Evolutionary conservation across 1,140 invertebrate species (phyloP), one percentile per base, ranked within the genome.

Genomic region (Meloidogyne chitwoodi): DNA sequence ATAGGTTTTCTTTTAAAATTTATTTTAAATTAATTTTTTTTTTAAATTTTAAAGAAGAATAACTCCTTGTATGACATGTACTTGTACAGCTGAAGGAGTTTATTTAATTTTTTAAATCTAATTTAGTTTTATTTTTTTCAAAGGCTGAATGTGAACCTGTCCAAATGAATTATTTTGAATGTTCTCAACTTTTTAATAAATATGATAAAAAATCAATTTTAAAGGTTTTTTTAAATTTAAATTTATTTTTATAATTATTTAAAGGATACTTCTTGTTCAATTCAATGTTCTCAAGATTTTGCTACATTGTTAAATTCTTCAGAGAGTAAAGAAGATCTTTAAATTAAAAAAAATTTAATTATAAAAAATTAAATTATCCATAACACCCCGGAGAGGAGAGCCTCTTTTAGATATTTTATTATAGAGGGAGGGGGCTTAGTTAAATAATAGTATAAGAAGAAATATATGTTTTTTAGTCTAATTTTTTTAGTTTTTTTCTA

Each of bases 31-130:
- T 56, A 22, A n/a, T n/a, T 56, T 12, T 41, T 41, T 38, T 38
- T 38, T 38, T 38, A 3, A 41, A 19, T 19, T 56, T 56, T 76
- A 83, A 12, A 63, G 79, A 19, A 48, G 80, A 56, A 61, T 84
- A 14, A 83, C 81, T 10, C 81, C 81, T 11, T 84, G 83, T 68
- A 62, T 84, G 2, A 84, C 78, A 12, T 84, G 83, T 61, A 79
- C 71, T n/a, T 84, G 83, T 34, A 84, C 83, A 22, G 44, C 79
- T 38, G 84, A 86, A 63, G 83, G 83, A 31, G 76, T 82, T 41
- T 29, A 2, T 65, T 41, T 56, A 29, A 38, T 70, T 16, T 64
- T 26, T 61, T 44, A 71, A 61, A 3, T 16, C 16, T 31, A 63
- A 66, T 14, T 27, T 66, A 19, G 10, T 22, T 65, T 22, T 22